Conservation (phyloP, 2,113 vertebrate species). For the Lates calcarifer region DNA sequence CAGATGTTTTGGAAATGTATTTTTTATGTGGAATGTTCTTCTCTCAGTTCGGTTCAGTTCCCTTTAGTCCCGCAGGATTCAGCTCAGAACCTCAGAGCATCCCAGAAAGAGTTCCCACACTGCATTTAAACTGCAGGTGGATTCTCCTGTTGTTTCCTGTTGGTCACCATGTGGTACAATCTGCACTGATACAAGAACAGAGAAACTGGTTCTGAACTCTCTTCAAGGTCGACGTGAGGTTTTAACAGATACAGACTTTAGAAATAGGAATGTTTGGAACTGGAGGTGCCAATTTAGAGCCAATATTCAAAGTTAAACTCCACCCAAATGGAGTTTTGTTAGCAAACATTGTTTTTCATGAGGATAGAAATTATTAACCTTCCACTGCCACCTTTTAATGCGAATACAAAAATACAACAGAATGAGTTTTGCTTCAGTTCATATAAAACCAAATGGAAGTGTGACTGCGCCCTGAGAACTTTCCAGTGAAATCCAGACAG, state of each 20-base stretch:
- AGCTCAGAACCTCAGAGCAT: constrained; percentile 9
- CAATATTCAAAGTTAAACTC: constrained; percentile 3
- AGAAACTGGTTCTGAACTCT: constrained; percentile 67
- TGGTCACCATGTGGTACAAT: constrained; percentile 18
- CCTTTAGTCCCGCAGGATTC: constrained; percentile 27
- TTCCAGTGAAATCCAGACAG: constrained; percentile 44
- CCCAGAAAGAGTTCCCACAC: neutral
- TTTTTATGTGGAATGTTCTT: constrained; percentile 40
- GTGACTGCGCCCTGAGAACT: constrained; percentile 70
- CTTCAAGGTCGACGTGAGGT: constrained; percentile 32
- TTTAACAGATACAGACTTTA: neutral
- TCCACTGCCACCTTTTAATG: neutral
- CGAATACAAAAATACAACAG: constrained; percentile 50
- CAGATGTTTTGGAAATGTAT: constrained; percentile 53
- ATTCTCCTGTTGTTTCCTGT: constrained; percentile 15
- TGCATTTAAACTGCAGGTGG: constrained; percentile 1
- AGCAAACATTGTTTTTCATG: neutral
- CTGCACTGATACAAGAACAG: constrained; percentile 9
- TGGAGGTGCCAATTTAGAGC: neutral
- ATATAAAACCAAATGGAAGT: constrained; percentile 41
- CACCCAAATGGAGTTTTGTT: neutral
- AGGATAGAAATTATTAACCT: constrained; percentile 7
- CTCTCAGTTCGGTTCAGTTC: constrained; percentile 27
- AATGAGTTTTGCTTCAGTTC: constrained; percentile 31
- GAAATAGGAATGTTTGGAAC: neutral